These are phyloP conservation scores for Tenualosa thibaudeaui DNA, from an alignment of 2,797 vertebrate genomes.

Conservation along the genomic window DNA sequence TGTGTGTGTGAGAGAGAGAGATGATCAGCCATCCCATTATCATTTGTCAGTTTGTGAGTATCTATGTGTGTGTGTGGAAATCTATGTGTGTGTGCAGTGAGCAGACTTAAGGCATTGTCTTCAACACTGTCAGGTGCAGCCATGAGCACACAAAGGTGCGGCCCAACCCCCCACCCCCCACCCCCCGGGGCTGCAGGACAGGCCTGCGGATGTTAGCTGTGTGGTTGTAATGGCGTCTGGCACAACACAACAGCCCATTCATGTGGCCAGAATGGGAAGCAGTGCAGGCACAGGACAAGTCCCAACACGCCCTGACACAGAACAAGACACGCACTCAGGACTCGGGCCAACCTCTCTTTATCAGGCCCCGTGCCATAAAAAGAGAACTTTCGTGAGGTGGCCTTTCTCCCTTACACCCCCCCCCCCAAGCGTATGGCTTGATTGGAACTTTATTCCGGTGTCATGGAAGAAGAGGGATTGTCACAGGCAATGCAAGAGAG, in stretches of 20 bases:
- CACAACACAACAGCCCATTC: background rate
- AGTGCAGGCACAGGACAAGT: slow-evolving; percentile 13
- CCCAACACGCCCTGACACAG: background rate
- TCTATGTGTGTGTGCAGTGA: background rate
- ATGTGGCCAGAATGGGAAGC: background rate
- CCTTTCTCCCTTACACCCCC: too few species aligned
- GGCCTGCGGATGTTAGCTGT: background rate
- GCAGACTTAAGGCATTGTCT: background rate
- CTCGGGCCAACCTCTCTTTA: background rate
- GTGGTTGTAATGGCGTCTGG: background rate
- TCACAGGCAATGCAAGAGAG: background rate
- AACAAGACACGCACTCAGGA: background rate
- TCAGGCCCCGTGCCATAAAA: background rate
- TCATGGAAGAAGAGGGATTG: background rate
- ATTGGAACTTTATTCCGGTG: background rate
- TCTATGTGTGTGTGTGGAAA: too few species aligned
- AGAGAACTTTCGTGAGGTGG: background rate
- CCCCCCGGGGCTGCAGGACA: background rate
- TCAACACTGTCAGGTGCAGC: background rate
- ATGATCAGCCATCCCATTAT: too few species aligned
- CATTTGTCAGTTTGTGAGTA: too few species aligned
- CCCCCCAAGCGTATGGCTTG: background rate
- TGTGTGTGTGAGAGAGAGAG: background rate
- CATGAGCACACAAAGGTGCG: background rate
- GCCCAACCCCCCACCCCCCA: too few species aligned